Evolutionary conservation across 2,888 invertebrate species (phyloP).

Genomic region (Lasioglossum zephyrum): DNA sequence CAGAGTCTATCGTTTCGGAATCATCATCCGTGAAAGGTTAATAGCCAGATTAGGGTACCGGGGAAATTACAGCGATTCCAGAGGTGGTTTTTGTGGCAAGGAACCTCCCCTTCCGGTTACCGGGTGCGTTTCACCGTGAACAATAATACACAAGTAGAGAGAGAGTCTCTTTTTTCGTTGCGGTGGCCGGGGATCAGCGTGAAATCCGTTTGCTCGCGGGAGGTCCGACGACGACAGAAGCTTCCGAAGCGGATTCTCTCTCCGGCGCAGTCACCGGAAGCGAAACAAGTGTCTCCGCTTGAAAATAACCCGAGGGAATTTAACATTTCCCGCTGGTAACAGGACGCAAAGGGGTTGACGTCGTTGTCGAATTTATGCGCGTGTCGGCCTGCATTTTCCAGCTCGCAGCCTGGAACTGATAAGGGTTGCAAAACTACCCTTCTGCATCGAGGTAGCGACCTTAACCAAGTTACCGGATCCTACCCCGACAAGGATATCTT

Average conservation of each 20-base stretch:
- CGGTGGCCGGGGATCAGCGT: constrained; percentile 26
- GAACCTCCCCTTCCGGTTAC: constrained; percentile 5
- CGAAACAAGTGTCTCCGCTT: not conserved
- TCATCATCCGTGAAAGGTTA: not conserved
- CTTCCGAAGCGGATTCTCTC: not conserved
- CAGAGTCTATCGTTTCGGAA: not conserved
- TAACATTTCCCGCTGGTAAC: not conserved
- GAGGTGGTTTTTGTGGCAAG: not conserved
- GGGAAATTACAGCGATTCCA: not conserved
- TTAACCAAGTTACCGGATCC: not conserved
- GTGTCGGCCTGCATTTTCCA: constrained; percentile 46
- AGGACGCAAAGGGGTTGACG: constrained; percentile 61
- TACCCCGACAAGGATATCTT: not conserved
- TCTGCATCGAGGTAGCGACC: not conserved
- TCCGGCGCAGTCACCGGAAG: not conserved
- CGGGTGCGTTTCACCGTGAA: constrained; percentile 28
- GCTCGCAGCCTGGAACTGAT: constrained; percentile 38
- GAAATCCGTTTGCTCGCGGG: constrained; percentile 50
- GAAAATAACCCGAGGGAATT: not conserved
- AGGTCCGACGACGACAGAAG: constrained; percentile 22
- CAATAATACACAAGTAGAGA: constrained; percentile 40
- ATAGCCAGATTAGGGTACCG: constrained; percentile 1
- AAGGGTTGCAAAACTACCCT: not conserved
- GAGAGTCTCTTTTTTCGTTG: constrained; percentile 16
- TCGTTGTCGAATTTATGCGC: constrained; percentile 76